Conservation (phyloP, 2,113 vertebrate species). For the Dromiciops gliroides region DNA sequence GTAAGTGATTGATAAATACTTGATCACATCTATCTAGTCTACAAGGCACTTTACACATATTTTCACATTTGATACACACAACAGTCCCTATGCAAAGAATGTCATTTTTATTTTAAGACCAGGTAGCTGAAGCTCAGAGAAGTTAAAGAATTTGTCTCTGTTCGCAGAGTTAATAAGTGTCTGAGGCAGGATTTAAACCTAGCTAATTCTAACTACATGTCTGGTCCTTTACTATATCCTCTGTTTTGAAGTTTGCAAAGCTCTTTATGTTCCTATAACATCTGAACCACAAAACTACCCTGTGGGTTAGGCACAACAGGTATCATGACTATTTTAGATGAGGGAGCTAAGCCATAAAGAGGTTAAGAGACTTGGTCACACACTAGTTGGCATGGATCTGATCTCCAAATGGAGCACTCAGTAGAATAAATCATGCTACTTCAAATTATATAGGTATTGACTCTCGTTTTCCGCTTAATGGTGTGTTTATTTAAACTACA, state of each 20-base stretch:
- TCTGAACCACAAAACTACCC: background rate
- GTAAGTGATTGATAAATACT: background rate
- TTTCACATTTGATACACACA: background rate
- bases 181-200: background rate
- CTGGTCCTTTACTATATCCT: background rate
- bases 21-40: background rate
- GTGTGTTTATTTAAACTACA: conserved; percentile 9
- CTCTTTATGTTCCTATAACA: background rate
- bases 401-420: background rate
- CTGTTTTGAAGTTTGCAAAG: background rate
- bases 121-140: background rate
- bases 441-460: background rate
- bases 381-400: background rate
- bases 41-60: background rate
- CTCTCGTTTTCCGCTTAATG: background rate
- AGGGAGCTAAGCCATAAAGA: background rate
- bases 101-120: background rate
- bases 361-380: background rate
- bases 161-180: background rate
- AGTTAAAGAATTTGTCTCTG: background rate
- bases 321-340: background rate
- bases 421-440: background rate
- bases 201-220: background rate
- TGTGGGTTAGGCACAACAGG: background rate
- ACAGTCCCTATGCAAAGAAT: background rate